Evolutionary conservation across 2,113 vertebrate genomes (phyloP).

Genomic region (Petaurus breviceps): DNA sequence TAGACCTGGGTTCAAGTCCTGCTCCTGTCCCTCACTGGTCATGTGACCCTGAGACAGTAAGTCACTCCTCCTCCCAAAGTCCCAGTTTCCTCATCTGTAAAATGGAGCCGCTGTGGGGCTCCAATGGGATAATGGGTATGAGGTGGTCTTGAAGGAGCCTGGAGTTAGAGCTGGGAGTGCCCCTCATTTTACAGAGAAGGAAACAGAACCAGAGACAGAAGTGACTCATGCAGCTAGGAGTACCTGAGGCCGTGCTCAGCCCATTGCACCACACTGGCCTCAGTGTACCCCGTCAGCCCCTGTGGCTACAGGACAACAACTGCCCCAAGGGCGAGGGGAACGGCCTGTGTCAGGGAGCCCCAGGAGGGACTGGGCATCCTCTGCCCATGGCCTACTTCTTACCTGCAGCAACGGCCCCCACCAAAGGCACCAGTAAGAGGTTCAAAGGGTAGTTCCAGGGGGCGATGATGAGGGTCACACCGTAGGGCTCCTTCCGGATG

Average conservation of each 20-base stretch:
- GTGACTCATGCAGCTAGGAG: background rate
- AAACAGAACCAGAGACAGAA: background rate
- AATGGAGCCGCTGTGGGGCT: background rate
- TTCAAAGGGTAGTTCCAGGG: slow-evolving; percentile 91
- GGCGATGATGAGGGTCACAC: slow-evolving; percentile 84
- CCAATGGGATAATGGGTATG: background rate
- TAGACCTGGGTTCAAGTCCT: background rate
- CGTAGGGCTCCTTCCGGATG: slow-evolving; percentile 84
- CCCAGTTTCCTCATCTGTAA: background rate
- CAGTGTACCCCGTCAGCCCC: too few species aligned
- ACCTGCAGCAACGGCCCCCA: slow-evolving; percentile 94
- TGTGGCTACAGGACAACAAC: too few species aligned
- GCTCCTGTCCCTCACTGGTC: background rate
- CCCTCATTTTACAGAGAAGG: background rate
- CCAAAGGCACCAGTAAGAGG: slow-evolving; percentile 87
- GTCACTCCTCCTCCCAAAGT: background rate
- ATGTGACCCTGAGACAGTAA: too few species aligned
- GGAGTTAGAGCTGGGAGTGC: background rate
- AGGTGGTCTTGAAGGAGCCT: background rate
- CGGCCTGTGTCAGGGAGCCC: background rate
- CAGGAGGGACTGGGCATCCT: background rate
- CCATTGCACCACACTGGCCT: too few species aligned
- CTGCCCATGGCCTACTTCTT: background rate
- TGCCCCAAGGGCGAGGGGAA: background rate
- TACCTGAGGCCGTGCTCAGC: background rate